Percentiles rank a stretch among this genome's conserved stretches.
Conservation (phyloP, 2,797 vertebrate species). For the Phalloptychus januarius region DNA sequence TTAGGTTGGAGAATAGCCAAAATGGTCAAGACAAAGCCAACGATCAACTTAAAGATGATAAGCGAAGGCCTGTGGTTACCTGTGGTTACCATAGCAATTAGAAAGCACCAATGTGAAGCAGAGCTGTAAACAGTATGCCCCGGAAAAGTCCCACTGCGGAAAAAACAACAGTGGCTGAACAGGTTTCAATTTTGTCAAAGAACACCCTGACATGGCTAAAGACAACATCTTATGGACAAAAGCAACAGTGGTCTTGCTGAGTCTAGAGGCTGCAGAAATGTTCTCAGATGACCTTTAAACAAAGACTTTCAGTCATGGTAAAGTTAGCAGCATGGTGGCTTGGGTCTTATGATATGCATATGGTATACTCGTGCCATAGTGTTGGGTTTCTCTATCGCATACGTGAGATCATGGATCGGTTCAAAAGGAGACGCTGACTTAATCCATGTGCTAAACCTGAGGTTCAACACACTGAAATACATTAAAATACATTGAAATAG, state of each 20-base stretch:
- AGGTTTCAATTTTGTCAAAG: neutral
- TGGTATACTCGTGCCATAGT: no score
- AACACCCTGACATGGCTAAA: neutral
- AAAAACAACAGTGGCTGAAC: neutral
- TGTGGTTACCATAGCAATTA: neutral
- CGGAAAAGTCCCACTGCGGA: neutral
- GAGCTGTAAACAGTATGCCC: neutral
- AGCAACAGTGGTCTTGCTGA: neutral
- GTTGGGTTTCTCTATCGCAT: no score
- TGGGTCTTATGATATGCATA: no score
- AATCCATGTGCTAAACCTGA: no score
- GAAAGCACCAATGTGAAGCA: neutral
- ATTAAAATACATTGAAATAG: no score
- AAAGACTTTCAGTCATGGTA: no score
- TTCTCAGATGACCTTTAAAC: conserved; percentile 3
- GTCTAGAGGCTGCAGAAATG: neutral
- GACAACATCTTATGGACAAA: neutral
- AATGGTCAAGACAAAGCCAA: neutral
- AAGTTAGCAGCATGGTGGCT: no score
- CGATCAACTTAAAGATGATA: neutral
- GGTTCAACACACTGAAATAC: no score
- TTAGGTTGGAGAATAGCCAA: neutral
- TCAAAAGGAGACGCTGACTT: no score
- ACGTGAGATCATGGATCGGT: no score
- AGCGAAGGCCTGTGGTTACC: neutral